Evolutionary conservation across 2,888 invertebrate genomes (phyloP).

Genomic region (Stenchaetothrips biformis): DNA sequence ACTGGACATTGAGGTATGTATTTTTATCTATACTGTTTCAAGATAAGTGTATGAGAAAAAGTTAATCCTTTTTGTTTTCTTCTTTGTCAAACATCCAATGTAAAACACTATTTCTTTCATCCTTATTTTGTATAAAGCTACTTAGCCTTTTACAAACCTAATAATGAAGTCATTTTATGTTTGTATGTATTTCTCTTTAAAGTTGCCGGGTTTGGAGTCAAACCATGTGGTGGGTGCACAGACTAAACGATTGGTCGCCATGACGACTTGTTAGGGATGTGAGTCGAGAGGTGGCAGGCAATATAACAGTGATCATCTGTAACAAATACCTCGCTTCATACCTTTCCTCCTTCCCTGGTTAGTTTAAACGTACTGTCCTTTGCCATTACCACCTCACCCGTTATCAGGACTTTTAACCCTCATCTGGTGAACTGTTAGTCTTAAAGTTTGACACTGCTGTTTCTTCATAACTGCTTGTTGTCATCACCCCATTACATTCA

Average conservation of each 20-base stretch:
- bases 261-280: not conserved
- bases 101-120: conserved; percentile 14
- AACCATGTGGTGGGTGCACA: not conserved
- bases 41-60: conserved; percentile 23
- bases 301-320: not conserved
- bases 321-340: not conserved
- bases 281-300: conserved; percentile 8
- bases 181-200: conserved; percentile 3
- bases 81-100: conserved; percentile 4
- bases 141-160: conserved; percentile 17
- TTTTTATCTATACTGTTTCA: conserved; percentile 24
- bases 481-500: not conserved
- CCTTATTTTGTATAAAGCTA: conserved; percentile 10
- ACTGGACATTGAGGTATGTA: conserved; percentile 24
- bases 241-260: not conserved
- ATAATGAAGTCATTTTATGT: conserved; percentile 24
- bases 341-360: conserved; percentile 13
- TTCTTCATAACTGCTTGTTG: conserved; percentile 12
- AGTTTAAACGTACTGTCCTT: conserved; percentile 2
- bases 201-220: not conserved
- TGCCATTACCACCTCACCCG: not conserved
- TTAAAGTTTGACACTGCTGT: not conserved
- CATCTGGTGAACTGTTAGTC: not conserved
- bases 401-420: not conserved
- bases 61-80: conserved; percentile 7